Conservation (phyloP, 2,113 vertebrate species). For the Pangasianodon gigas region DNA sequence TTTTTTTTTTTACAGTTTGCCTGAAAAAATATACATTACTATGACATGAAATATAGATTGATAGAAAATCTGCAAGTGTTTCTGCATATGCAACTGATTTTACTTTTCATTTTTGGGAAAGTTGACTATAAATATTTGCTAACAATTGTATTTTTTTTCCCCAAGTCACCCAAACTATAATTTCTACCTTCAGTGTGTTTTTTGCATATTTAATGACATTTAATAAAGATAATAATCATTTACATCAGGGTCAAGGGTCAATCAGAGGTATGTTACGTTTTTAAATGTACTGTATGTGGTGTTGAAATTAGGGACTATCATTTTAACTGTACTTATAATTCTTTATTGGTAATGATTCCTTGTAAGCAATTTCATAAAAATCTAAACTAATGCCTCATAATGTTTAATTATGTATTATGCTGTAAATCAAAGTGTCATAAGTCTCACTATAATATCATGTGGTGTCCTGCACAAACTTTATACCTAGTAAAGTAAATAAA, state of each 20-base stretch:
- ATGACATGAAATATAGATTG: conserved; percentile 65
- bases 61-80: conserved; percentile 64
- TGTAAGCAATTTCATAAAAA: neutral
- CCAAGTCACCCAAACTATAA: conserved; percentile 44
- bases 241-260: conserved; percentile 16
- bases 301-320: conserved; percentile 10
- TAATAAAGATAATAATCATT: conserved; percentile 68
- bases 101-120: conserved; percentile 60
- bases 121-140: conserved; percentile 32
- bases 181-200: conserved; percentile 68
- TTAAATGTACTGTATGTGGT: neutral
- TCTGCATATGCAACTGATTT: conserved; percentile 63
- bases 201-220: conserved; percentile 72
- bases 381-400: neutral
- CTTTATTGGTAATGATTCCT: neutral
- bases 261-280: neutral
- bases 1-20: neutral
- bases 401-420: neutral
- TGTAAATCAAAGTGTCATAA: neutral
- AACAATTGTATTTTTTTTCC: conserved; percentile 42
- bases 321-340: neutral
- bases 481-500: neutral
- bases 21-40: neutral
- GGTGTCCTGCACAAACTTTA: neutral
- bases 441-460: neutral